Percentiles rank a stretch among this genome's conserved stretches.
Conservation (phyloP, 2,113 vertebrate genomes). For the Nycticebus coucang region DNA sequence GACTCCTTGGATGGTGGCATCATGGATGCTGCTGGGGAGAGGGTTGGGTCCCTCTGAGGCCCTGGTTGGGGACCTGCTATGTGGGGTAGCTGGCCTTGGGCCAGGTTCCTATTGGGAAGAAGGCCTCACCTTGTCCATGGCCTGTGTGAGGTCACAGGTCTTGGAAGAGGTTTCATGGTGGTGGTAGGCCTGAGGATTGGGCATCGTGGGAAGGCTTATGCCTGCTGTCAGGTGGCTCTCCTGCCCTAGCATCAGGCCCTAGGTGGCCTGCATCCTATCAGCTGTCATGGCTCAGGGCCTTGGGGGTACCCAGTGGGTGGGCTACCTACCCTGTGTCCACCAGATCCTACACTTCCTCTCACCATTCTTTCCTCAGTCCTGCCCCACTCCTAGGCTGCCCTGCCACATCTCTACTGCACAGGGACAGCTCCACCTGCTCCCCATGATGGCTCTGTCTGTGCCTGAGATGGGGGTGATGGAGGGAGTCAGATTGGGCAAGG, state of each 20-base stretch:
- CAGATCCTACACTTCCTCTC: not conserved
- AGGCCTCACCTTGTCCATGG: not conserved
- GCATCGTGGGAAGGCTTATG: not conserved
- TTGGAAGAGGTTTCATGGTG: not conserved
- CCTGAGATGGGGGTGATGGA: not conserved
- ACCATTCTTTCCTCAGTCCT: not conserved
- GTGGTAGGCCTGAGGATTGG: not conserved
- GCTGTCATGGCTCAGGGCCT: not conserved
- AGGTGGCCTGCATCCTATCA: not conserved
- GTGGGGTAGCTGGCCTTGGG: accelerated
- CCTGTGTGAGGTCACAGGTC: not conserved
- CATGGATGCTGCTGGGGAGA: not conserved
- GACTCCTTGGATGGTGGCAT: not conserved
- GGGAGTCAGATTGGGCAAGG: not conserved
- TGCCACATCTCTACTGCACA: not conserved
- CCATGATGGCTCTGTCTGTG: not conserved
- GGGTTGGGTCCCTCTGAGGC: not conserved
- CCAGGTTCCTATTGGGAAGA: not conserved
- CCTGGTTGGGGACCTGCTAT: not conserved
- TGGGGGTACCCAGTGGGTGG: not conserved
- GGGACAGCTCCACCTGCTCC: not conserved
- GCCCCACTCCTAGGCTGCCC: not conserved
- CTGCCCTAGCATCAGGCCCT: not conserved
- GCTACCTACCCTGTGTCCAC: not conserved
- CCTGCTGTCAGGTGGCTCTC: not conserved